Conservation (phyloP, 2,797 vertebrate genomes). For the Hirundo rustica region DNA sequence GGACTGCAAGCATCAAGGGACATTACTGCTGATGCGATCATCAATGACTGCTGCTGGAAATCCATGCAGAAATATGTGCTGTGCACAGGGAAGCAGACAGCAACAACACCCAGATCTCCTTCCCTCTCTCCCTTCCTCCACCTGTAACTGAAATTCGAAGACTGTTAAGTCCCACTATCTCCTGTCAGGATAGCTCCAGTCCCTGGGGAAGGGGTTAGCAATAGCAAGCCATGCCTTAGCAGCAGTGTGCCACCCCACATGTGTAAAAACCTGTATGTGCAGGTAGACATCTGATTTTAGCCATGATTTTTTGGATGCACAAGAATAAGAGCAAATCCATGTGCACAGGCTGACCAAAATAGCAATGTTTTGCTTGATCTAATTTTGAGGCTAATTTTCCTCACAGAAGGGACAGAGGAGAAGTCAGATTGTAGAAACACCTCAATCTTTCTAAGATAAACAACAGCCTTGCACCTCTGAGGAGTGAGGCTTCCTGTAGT, state of each 20-base stretch:
- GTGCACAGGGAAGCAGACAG: conserved; percentile 5
- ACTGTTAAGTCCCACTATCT: not conserved
- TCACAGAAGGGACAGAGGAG: not conserved
- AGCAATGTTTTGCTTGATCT: not conserved
- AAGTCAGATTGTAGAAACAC: not conserved
- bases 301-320: not conserved
- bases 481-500: not conserved
- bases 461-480: not conserved
- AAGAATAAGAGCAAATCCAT: not conserved
- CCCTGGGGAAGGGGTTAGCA: not conserved
- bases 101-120: not conserved
- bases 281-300: not conserved
- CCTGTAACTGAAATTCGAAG: not conserved
- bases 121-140: not conserved
- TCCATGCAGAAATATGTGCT: conserved; percentile 32
- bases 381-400: not conserved
- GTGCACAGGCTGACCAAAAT: not conserved
- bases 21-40: not conserved
- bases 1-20: conserved; percentile 29
- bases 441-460: not conserved
- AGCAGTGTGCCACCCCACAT: not conserved
- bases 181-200: not conserved
- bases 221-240: not conserved
- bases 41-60: conserved; percentile 44
- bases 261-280: not conserved